phyloP scores from a whole-genome alignment of 2,113 vertebrate species.

The Nesospiza acunhae region DNA sequence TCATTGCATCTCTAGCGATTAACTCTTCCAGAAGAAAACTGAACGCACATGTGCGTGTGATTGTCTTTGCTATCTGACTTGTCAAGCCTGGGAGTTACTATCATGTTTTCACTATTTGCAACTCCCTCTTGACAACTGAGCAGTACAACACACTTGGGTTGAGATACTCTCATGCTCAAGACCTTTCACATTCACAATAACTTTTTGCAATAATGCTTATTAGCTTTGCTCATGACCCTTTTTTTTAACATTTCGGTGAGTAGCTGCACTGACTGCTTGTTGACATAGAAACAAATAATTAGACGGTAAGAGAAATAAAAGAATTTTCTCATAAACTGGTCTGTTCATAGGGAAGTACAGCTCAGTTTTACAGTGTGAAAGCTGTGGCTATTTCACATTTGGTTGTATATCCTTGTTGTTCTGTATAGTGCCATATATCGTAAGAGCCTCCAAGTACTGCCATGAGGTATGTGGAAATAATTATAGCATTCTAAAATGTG shows the following conservation, averaged over 20 bases:
- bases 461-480: not conserved
- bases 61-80: not conserved
- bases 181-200: not conserved
- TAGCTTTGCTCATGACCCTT: not conserved
- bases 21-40: not conserved
- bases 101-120: not conserved
- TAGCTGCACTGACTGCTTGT: not conserved
- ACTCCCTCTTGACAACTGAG: not conserved
- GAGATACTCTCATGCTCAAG: not conserved
- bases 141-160: not conserved
- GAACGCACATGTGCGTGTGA: accelerated
- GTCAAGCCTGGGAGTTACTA: not conserved
- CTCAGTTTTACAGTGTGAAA: not conserved
- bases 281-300: not conserved
- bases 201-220: not conserved
- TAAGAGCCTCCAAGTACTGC: not conserved
- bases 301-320: not conserved
- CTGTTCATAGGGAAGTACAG: not conserved
- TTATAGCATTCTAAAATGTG: not conserved
- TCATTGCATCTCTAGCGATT: not conserved
- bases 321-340: not conserved
- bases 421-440: not conserved
- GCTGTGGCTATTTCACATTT: not conserved
- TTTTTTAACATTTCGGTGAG: not conserved
- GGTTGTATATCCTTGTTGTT: not conserved